Evolutionary conservation across 2,797 vertebrate species (phyloP).

Genomic region (Cuculus canorus): DNA sequence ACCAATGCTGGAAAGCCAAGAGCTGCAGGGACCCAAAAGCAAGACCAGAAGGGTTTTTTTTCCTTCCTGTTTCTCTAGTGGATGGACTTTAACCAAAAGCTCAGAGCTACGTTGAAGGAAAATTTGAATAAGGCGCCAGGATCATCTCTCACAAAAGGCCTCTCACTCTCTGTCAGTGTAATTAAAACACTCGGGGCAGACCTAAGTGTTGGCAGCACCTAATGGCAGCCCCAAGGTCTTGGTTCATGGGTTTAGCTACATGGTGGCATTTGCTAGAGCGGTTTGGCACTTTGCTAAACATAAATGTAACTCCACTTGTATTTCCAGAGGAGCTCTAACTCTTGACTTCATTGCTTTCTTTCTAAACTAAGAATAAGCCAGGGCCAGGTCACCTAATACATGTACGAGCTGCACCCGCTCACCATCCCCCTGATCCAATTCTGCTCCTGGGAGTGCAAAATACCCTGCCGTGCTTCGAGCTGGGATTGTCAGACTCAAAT

Average conservation of each 20-base stretch:
- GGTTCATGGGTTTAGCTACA: background rate
- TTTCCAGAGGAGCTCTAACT: background rate
- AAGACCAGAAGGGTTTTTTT: background rate
- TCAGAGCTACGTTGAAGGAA: background rate
- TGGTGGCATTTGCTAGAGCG: background rate
- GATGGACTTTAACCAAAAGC: background rate
- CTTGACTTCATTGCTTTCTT: background rate
- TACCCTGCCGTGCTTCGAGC: rapidly evolving
- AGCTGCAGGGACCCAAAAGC: background rate
- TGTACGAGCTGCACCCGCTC: rapidly evolving
- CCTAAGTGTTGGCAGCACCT: background rate
- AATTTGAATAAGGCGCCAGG: background rate
- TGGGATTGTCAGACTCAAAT: rapidly evolving
- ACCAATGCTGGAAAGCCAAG: background rate
- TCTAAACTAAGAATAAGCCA: background rate
- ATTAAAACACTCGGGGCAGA: background rate
- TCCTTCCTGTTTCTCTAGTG: background rate
- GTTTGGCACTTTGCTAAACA: background rate
- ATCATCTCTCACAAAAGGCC: background rate
- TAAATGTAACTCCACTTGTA: rapidly evolving
- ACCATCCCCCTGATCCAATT: rapidly evolving
- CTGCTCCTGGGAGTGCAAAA: background rate
- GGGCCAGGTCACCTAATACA: background rate
- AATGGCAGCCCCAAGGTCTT: background rate
- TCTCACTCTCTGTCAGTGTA: background rate